Percentiles rank a stretch among this genome's conserved stretches.
phyloP scores from a whole-genome alignment of 2,888 invertebrate genomes.

The Quadriops clusia region DNA sequence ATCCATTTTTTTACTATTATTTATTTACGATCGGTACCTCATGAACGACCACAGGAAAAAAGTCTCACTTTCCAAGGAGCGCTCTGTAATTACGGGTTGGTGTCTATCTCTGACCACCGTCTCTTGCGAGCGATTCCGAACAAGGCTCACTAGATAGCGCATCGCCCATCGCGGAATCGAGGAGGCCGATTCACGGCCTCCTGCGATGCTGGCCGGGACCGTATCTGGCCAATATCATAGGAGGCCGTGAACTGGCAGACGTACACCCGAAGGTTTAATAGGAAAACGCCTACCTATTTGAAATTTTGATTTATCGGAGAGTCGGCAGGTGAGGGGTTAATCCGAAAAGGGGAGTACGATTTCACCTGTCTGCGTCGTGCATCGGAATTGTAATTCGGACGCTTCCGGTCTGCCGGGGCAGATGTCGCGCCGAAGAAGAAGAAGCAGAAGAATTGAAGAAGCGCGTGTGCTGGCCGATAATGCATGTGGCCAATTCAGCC shows the following conservation, averaged over 20 bases:
- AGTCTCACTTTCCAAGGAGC: conserved; percentile 24
- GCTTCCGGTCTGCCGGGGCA: conserved; percentile 24
- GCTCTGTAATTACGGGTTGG: conserved; percentile 20
- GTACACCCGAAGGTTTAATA: no score
- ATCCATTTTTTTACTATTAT: conserved; percentile 14
- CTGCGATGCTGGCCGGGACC: conserved; percentile 1
- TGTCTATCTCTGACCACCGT: conserved; percentile 12
- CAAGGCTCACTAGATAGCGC: no score
- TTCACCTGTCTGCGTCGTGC: conserved; percentile 21
- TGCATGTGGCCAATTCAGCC: conserved; percentile 2
- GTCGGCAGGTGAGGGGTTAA: conserved; percentile 22
- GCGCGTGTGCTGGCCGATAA: conserved; percentile 13
- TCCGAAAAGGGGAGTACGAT: conserved; percentile 15
- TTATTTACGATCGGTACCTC: conserved; percentile 17
- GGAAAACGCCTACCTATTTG: conserved; percentile 32
- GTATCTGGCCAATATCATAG: no score
- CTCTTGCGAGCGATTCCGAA: no score
- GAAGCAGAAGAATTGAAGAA: no score
- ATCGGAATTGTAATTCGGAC: conserved; percentile 22
- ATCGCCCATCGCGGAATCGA: no score
- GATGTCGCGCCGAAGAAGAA: no score
- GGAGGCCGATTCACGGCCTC: not conserved
- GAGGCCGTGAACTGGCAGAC: no score
- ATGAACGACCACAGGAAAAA: conserved; percentile 19
- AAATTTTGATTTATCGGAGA: conserved; percentile 26